phyloP scores from a whole-genome alignment of 2,113 vertebrate genomes.

The Entelurus aequoreus region DNA sequence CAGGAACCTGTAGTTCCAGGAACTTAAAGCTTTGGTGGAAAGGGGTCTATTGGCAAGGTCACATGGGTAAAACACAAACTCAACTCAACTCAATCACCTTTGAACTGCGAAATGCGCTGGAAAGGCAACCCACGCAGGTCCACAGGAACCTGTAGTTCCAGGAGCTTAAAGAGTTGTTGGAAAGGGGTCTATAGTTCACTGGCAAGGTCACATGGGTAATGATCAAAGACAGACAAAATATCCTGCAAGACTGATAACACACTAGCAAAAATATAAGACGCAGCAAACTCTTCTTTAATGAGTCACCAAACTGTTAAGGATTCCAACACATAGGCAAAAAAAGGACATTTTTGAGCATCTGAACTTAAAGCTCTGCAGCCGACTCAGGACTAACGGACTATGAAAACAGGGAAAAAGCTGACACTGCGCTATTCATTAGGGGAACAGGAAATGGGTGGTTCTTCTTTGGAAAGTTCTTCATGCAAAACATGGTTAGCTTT shows the following conservation, averaged over 20 bases:
- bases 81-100: too few species aligned
- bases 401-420: conserved; percentile 10
- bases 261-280: background rate
- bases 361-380: background rate
- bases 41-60: background rate
- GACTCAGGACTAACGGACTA: background rate
- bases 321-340: background rate
- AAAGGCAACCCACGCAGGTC: too few species aligned
- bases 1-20: too few species aligned
- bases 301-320: background rate
- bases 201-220: background rate
- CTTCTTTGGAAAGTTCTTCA: background rate
- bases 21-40: too few species aligned
- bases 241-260: background rate
- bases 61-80: background rate
- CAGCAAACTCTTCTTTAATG: background rate
- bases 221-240: background rate
- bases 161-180: too few species aligned
- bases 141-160: too few species aligned
- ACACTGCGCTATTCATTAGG: conserved; percentile 11
- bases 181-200: background rate
- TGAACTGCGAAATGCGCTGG: too few species aligned
- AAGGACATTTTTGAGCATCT: background rate
- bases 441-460: conserved; percentile 39
- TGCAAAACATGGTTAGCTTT: too few species aligned